Conservation (phyloP, 2,797 vertebrate genomes). For the Rhodeus uyekii region DNA sequence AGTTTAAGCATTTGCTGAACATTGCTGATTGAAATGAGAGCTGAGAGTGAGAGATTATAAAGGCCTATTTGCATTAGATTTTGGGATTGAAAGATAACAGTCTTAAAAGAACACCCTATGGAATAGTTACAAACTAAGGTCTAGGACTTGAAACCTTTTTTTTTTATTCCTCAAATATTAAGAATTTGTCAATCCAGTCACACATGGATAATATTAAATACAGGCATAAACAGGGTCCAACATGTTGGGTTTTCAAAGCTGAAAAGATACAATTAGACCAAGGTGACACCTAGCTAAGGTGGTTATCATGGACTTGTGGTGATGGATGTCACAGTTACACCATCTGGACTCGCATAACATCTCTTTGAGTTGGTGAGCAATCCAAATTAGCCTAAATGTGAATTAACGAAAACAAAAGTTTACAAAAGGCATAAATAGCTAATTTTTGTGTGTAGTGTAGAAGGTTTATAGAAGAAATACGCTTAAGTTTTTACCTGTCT, state of each 20-base stretch:
- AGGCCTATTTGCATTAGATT: not conserved
- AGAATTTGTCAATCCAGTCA: not conserved
- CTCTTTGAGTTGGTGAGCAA: too few species aligned
- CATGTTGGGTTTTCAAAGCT: not conserved
- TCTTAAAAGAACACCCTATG: not conserved
- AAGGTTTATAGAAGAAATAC: too few species aligned
- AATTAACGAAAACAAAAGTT: too few species aligned
- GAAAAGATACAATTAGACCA: too few species aligned
- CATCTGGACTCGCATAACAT: too few species aligned
- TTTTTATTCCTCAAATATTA: not conserved
- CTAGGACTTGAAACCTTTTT: not conserved
- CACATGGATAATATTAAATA: not conserved
- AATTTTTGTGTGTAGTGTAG: too few species aligned
- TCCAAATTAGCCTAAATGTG: too few species aligned
- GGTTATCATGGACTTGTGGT: too few species aligned
- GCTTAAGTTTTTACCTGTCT: too few species aligned
- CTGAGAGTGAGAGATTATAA: not conserved
- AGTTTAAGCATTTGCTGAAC: slow-evolving; percentile 15
- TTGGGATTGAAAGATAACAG: not conserved
- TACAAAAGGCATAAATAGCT: too few species aligned
- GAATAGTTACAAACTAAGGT: not conserved
- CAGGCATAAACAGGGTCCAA: not conserved
- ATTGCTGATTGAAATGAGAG: not conserved
- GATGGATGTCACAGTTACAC: too few species aligned
- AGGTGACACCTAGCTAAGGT: too few species aligned